A percentile compares a stretch with the other conserved stretches of the same genome.
These are phyloP conservation scores for Pao palembangensis DNA, from an alignment of 2,113 vertebrate species.

Conservation along the genomic window DNA sequence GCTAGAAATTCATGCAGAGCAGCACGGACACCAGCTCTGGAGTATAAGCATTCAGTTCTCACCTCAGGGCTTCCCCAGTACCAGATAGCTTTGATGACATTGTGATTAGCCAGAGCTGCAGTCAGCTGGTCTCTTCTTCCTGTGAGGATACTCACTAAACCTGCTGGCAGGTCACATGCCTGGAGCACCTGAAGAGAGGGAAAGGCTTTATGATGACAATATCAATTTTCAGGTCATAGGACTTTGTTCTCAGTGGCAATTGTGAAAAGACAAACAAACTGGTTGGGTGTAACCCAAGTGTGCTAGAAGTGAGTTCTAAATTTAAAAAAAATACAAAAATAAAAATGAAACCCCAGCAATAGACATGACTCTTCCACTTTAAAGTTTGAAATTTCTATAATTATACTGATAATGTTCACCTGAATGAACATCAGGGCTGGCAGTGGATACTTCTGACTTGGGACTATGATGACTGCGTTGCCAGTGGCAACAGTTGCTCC, in stretches of 20 bases:
- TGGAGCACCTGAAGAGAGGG: slow-evolving; percentile 74
- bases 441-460: slow-evolving; percentile 79
- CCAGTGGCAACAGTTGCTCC: slow-evolving; percentile 79
- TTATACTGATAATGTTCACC: slow-evolving; percentile 55
- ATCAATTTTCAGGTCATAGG: background rate
- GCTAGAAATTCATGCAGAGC: no score
- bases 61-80: slow-evolving; percentile 87
- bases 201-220: background rate
- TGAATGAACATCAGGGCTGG: slow-evolving; percentile 80
- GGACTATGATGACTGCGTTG: slow-evolving; percentile 81
- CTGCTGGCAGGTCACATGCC: slow-evolving; percentile 77
- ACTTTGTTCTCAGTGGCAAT: no score
- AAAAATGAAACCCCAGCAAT: no score
- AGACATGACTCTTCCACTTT: no score
- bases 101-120: slow-evolving; percentile 82
- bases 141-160: slow-evolving; percentile 82
- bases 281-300: no score
- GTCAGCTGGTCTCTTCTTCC: slow-evolving; percentile 81
- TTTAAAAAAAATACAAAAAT: no score
- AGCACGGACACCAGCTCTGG: no score
- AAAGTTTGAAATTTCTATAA: background rate
- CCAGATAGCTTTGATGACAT: slow-evolving; percentile 86
- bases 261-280: no score
- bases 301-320: no score
- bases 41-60: background rate